Base-by-base conservation (phyloP, 2,113 vertebrate genomes). In the Climacteris rufus region DNA sequence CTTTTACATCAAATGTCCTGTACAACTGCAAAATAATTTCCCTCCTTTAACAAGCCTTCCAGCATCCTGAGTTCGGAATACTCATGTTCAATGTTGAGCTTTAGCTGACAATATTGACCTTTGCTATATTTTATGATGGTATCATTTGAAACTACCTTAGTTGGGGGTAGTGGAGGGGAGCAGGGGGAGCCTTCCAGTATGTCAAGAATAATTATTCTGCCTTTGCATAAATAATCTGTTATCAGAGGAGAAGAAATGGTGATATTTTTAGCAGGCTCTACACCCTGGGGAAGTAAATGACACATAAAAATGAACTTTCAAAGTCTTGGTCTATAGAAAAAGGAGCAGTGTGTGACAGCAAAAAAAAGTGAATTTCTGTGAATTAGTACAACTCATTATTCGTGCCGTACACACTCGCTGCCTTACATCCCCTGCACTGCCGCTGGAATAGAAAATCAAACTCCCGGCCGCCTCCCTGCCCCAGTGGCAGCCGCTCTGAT, bases 161-260 rank as follows among this genome's bases (percentile, higher is more conserved):
- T 21, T 94, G 71, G 80, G 87, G 50, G 28, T 47, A 40, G 52
- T 4, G 47, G 75, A 16, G 56, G 49, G 11, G 15, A 54, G 56
- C 18, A 42, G 27, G 37, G 64, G 18, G 28, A 49, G 44, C 45
- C 59, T 89, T 88, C 94, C 84, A 35, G 82, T 82, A 79, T 96
- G 94, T 96, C 96, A 92, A 78, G 90, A 97, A 98, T 97, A 98
- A 98, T 96, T 97, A 97, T 97, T 97, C 77, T 84, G 93, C 96
- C 95, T 96, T 96, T 97, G 97, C 97, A 98, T 97, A 98, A 98
- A 98, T 98, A 98, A 98, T 98, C 94, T 97, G 94, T 97, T 97
- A 97, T 97, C 74, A 93, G 97, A 97, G 91, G 92, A 94, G 90
- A 97, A 97, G 93, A 95, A 97, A 96, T 79, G 53, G 92, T 94